These are phyloP conservation scores for Elysia crispata DNA, from an alignment of 2,888 invertebrate species.

Conservation along the genomic window DNA sequence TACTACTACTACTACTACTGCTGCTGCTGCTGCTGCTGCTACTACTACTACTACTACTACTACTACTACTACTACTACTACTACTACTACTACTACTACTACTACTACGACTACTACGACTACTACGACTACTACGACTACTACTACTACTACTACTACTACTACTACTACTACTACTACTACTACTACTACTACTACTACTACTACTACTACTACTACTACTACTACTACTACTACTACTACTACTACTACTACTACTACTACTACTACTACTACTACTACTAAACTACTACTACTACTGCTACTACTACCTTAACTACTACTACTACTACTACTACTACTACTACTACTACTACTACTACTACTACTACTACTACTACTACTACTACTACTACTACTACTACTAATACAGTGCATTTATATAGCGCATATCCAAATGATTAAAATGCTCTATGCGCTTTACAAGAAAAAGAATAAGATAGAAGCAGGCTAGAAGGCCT, in stretches of 20 bases:
- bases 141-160: conserved; percentile 4
- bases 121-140: too few species aligned
- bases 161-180: conserved; percentile 24
- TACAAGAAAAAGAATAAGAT: too few species aligned
- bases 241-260: conserved; percentile 16
- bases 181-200: conserved; percentile 34
- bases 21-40: too few species aligned
- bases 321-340: conserved; percentile 17
- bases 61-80: conserved; percentile 11
- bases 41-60: neutral
- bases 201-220: conserved; percentile 28
- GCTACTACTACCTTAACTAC: too few species aligned
- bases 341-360: conserved; percentile 18
- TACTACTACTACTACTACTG: too few species aligned
- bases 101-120: too few species aligned
- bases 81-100: conserved; percentile 16
- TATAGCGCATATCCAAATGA: too few species aligned
- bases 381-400: conserved; percentile 27
- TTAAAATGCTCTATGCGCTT: too few species aligned
- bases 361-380: conserved; percentile 5
- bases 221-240: conserved; percentile 1
- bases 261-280: conserved; percentile 10
- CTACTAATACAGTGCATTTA: too few species aligned
- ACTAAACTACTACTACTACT: too few species aligned
- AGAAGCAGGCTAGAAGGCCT: too few species aligned